Evolutionary conservation across 2,888 invertebrate species (phyloP).

Genomic region (Dysmachus trigonus): DNA sequence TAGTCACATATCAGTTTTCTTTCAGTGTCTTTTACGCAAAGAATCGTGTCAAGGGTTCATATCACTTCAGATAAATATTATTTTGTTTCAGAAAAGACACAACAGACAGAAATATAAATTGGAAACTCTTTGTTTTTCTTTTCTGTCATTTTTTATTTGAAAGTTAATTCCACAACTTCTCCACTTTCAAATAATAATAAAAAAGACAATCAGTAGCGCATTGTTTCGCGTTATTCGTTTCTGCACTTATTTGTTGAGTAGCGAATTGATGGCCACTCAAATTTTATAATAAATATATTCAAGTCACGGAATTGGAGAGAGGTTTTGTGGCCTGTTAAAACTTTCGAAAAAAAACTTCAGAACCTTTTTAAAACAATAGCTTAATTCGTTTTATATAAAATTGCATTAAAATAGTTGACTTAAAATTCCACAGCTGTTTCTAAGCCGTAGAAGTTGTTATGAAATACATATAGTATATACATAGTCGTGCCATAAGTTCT

Average conservation of each 20-base stretch:
- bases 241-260: background rate
- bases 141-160: no score
- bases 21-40: background rate
- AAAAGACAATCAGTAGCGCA: background rate
- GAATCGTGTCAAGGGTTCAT: slow-evolving; percentile 23
- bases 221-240: background rate
- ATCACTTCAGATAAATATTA: background rate
- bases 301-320: background rate
- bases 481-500: no score
- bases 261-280: background rate
- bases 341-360: background rate
- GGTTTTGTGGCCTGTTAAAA: background rate
- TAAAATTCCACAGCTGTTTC: background rate
- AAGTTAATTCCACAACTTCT: background rate
- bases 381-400: background rate
- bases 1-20: background rate
- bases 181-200: background rate
- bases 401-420: background rate
- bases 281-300: background rate
- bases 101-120: background rate
- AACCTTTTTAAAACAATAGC: background rate
- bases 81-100: background rate
- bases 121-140: background rate
- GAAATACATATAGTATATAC: no score
- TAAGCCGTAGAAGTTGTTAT: background rate